phyloP scores from a whole-genome alignment of 2,888 invertebrate genomes.

The Germaria angustata region DNA sequence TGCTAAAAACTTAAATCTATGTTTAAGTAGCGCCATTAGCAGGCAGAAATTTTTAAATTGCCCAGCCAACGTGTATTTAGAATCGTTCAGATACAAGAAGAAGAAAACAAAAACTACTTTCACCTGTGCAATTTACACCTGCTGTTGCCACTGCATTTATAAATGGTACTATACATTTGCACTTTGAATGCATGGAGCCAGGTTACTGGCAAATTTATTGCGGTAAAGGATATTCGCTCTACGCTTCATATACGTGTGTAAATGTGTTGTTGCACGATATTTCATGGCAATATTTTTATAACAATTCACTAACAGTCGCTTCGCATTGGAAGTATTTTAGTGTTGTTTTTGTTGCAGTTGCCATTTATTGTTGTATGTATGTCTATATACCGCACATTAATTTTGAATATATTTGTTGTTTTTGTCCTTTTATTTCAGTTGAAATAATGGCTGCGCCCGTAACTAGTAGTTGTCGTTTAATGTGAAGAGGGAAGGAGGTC shows the following conservation, averaged over 20 bases:
- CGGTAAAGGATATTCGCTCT: conserved; percentile 12
- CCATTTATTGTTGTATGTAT: neutral
- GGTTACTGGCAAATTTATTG: conserved; percentile 6
- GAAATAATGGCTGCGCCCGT: neutral
- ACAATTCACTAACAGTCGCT: conserved; percentile 13
- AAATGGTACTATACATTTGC: neutral
- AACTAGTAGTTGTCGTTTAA: neutral
- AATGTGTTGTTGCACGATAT: neutral
- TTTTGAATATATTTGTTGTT: conserved; percentile 2
- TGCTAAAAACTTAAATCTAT: conserved; percentile 44
- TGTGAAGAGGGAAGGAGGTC: neutral
- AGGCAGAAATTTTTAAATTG: conserved; percentile 25
- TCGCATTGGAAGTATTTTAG: neutral
- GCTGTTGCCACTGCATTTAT: conserved; percentile 36
- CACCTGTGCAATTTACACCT: conserved; percentile 55
- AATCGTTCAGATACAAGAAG: conserved; percentile 6
- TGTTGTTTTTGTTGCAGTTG: neutral
- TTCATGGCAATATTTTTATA: neutral
- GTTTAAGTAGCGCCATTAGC: conserved; percentile 22
- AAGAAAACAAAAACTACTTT: neutral
- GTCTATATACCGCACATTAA: conserved; percentile 53
- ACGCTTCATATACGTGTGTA: conserved; percentile 2
- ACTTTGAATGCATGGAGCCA: neutral
- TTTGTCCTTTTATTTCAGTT: neutral
- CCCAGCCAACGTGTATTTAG: conserved; percentile 16